Base-by-base conservation (phyloP, 2,113 vertebrate species). In the rat (Rattus norvegicus) region DNA sequence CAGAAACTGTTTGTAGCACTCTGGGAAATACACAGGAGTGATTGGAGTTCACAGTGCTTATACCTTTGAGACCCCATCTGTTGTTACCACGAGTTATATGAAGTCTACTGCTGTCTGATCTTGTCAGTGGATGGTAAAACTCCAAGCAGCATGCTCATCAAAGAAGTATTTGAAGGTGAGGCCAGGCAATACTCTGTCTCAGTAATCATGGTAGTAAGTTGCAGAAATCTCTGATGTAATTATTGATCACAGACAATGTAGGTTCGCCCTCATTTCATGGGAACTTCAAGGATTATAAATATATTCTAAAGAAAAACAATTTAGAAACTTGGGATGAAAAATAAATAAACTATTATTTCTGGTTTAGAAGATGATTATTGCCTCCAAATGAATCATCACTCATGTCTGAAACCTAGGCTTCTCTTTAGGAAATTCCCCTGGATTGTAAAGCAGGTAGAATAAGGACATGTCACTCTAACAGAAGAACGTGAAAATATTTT, bases 151-250 rank as follows among this genome's bases (percentile, higher is more conserved):
- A 88, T 49, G 76, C 8, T 90, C 80, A 91, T 86, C 83, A 95
- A 84, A 97, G 79, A 13, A 69, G 92, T 26, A 79, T 89, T 95
- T 90, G 80, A 96, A 93, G 69, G 94, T 79, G 4, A 84, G 22
- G 36, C 8, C 54, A 54, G 28, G 5, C 39, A 17, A 14, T n/a
- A 7, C 1, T 22, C 88, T n/a, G 94, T 59, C 49, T 28, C 28
- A 80, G 24, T 76, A 70, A 76, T 76, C 70, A 24, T 43, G 33
- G 70, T 8, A 59, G 39, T 47, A 36, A 26, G 43, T 39, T 30
- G 24, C 30, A 26, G 0, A 16, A 59, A 70, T 83, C 54, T 93
- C 30, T 75, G 92, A 59, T 28, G 43, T 63, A 86, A 52, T 92
- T 30, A 73, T 14, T 77, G 65, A 39, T 69, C 43, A 33, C 52